Evolutionary conservation across 2,888 invertebrate genomes (phyloP), one percentile per base, ranked within the genome.

Genomic region (Cryptosula pallasiana): DNA sequence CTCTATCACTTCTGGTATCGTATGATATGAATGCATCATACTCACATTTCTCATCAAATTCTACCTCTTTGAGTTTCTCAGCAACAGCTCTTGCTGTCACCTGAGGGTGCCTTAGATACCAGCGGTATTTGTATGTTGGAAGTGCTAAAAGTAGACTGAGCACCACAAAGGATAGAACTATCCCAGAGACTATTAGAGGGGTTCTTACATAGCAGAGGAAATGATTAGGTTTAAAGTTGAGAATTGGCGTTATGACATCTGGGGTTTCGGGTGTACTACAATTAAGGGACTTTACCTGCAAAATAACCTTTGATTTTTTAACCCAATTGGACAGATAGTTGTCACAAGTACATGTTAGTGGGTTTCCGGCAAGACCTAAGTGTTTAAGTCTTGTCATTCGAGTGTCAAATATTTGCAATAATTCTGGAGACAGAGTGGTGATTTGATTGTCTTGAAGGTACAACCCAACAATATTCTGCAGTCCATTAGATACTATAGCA

Each of bases 1-100:
- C 63, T 13, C 29, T 2, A 9, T 63, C 63, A 63, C 34, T 63
- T 2, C 27, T 9, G 9, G 32, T 9, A 32, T 63, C 32, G n/a
- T 63, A 63, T 3, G 63, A 63, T 2, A 63, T 27, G 3, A 63
- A 32, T 20, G 63, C 63, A 63, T 63, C 63, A 34, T 63, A 63
- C 32, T 63, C 32, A 63, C 63, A 63, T 27, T 63, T 20, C 34
- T 63, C 29, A 29, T 63, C 63, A 63, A 63, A 63, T n/a, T 32
- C 27, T 63, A 63, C 29, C 27, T 63, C 63, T 32, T 34, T 25
- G 3, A 63, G 13, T 32, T n/a, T 27, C 16, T 63, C 32, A 5
- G 9, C n/a, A 9, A 63, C 27, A 63, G 63, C 63, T 63, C 63
- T 63, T 25, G 27, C 13, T 63, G n/a, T 32, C 2, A 63, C 13